These are phyloP conservation scores for Sciurus carolinensis DNA, from an alignment of 2,797 vertebrate species.

Conservation along the genomic window DNA sequence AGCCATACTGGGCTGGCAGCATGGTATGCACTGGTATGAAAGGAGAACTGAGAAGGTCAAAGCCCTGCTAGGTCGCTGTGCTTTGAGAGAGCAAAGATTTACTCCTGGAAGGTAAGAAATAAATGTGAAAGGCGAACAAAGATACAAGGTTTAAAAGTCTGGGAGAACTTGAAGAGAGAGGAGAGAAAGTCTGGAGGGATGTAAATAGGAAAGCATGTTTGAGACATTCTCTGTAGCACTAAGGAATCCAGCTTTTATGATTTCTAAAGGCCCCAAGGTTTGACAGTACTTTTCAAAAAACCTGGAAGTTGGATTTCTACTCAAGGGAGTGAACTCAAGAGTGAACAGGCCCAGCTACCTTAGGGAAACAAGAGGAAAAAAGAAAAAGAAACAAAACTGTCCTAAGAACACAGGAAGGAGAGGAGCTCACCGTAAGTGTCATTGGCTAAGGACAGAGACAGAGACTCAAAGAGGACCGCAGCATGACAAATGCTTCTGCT, in stretches of 20 bases:
- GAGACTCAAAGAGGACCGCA: too few species aligned
- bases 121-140: not conserved
- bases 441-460: not conserved
- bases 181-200: not conserved
- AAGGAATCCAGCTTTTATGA: not conserved
- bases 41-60: not conserved
- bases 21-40: not conserved
- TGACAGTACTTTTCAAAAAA: conserved; percentile 4
- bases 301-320: not conserved
- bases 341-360: not conserved
- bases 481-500: not conserved
- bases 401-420: not conserved
- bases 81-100: conserved; percentile 58
- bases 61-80: not conserved
- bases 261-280: not conserved
- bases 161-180: not conserved
- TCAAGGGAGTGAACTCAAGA: conserved; percentile 11
- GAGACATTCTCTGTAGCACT: not conserved
- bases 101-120: not conserved
- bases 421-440: not conserved
- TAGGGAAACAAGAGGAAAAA: not conserved
- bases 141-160: not conserved
- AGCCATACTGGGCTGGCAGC: not conserved
- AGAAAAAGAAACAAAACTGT: not conserved
- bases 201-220: not conserved